Evolutionary conservation across 2,888 invertebrate genomes (phyloP), one percentile per base, ranked within the genome.

Genomic region (Brachyptera risi): DNA sequence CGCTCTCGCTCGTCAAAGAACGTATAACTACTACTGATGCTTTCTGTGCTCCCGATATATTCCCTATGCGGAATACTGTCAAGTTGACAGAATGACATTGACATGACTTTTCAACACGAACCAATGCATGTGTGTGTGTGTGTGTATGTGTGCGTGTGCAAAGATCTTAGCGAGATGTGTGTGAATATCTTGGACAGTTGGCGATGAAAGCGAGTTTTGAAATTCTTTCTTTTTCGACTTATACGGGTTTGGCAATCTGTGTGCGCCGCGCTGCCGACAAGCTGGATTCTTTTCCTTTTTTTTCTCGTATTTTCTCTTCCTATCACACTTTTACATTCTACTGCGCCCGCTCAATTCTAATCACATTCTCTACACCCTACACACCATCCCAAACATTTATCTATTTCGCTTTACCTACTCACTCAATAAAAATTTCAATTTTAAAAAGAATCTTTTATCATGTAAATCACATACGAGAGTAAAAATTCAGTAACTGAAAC

Each of bases 221-320:
- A 54, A 35, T 54, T 37, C 54, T 54, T 54, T 37, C 54, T 24
- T 47, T 47, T 21, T 21, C 13, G 47, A 21, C 54, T 37, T 54
- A 54, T 54, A n/a, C n/a, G n/a, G n/a, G 54, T 54, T 54, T 54
- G 37, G 54, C 37, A 54, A 54, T 54, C 54, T 54, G 54, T 54
- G 54, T 37, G 54, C n/a, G n/a, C n/a, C n/a, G n/a, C n/a, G n/a
- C n/a, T n/a, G n/a, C 37, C 54, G 24, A 54, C 54, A 54, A 19
- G 37, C 35, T 19, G 37, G 23, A 19, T 47, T 24, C 24, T 47
- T 47, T 35, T 54, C 31, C 54, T 31, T 54, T 54, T 54, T 37
- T n/a, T n/a, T n/a, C n/a, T n/a, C n/a, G n/a, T 54, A 54, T 54
- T 54, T 35, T 54, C 54, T 37, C 37, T 54, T 54, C 54, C 35